phyloP scores from a whole-genome alignment of 2,888 invertebrate genomes.

The Andrena minutula region DNA sequence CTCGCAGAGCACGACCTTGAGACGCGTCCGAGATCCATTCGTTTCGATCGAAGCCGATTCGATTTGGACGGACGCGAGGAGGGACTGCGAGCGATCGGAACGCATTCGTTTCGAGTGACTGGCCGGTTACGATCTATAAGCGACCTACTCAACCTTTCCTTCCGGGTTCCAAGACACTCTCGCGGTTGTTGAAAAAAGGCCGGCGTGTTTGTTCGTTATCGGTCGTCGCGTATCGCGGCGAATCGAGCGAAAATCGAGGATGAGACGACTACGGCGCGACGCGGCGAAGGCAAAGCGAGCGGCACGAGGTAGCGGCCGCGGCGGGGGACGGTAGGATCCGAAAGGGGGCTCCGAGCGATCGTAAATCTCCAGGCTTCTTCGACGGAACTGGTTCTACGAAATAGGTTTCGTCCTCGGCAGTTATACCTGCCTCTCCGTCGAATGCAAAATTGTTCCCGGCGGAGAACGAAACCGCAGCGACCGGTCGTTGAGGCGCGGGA shows the following conservation, averaged over 20 bases:
- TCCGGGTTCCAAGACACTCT: neutral
- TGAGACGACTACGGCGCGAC: neutral
- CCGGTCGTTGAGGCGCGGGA: neutral
- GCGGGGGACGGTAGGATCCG: conserved; percentile 34
- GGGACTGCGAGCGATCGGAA: neutral
- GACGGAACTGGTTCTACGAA: conserved; percentile 83
- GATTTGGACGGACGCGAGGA: neutral
- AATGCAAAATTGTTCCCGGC: conserved; percentile 76
- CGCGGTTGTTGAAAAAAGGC: neutral
- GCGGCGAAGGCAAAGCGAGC: neutral
- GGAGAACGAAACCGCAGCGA: conserved; percentile 53
- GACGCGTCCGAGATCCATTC: neutral
- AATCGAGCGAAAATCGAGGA: conserved; percentile 24
- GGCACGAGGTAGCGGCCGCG: neutral
- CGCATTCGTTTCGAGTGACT: neutral
- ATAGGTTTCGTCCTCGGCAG: conserved; percentile 79
- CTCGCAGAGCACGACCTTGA: neutral
- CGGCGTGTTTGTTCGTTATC: conserved; percentile 24
- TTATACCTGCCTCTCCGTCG: conserved; percentile 77
- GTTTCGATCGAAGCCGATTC: neutral
- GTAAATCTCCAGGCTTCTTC: conserved; percentile 79
- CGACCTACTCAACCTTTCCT: neutral
- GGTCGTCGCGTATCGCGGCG: conserved; percentile 24
- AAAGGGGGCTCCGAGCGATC: conserved; percentile 74
- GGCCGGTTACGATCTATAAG: too few species aligned